Percentiles rank a stretch among this genome's conserved stretches.
These are phyloP conservation scores for Notarius lentiginosus DNA, from an alignment of 2,113 vertebrate genomes.

Conservation along the genomic window DNA sequence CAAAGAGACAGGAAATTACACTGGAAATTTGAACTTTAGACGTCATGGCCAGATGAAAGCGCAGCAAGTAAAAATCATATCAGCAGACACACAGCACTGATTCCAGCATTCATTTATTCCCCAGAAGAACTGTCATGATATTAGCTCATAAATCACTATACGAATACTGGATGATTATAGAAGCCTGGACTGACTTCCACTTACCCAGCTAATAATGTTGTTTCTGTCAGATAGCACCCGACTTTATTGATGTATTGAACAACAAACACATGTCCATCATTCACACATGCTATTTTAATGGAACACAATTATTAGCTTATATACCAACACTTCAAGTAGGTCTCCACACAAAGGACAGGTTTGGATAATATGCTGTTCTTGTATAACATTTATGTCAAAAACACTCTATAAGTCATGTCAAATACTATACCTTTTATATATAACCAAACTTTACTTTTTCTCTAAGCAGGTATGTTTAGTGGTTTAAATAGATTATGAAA, in stretches of 20 bases:
- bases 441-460: background rate
- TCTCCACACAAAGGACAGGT: background rate
- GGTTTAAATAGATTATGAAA: background rate
- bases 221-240: background rate
- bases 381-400: background rate
- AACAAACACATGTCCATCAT: background rate
- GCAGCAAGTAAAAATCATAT: slow-evolving; percentile 49
- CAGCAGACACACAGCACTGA: slow-evolving; percentile 49
- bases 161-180: background rate
- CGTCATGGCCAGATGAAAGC: slow-evolving; percentile 64
- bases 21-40: slow-evolving; percentile 63
- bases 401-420: background rate
- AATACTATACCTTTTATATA: background rate
- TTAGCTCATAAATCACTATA: slow-evolving; percentile 59
- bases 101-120: slow-evolving; percentile 47
- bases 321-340: background rate
- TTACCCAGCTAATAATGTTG: slow-evolving; percentile 17
- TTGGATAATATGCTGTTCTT: background rate
- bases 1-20: slow-evolving; percentile 70
- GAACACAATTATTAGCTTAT: slow-evolving; percentile 11
- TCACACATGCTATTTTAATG: background rate
- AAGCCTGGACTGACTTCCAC: slow-evolving; percentile 7
- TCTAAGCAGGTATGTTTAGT: background rate
- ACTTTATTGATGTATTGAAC: slow-evolving; percentile 11
- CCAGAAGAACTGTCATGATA: slow-evolving; percentile 43